Percentiles rank a stretch among this genome's conserved stretches.
phyloP scores from a whole-genome alignment of 2,888 invertebrate genomes.

The Slavum lentiscoides region DNA sequence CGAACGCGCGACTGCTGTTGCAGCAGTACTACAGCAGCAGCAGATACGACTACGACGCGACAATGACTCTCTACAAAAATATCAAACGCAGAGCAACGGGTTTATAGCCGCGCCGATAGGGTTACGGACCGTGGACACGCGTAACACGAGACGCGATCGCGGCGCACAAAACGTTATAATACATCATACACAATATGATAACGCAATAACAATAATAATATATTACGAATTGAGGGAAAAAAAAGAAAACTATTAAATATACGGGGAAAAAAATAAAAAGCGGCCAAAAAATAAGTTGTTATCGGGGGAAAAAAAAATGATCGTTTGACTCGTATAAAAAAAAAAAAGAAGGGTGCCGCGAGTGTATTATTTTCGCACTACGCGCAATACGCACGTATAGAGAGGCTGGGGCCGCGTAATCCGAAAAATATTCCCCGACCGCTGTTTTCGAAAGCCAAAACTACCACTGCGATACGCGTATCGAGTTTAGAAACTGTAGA shows the following conservation, averaged over 20 bases:
- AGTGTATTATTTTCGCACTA: constrained; percentile 45
- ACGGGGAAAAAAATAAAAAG: background rate
- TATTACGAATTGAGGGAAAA: constrained; percentile 46
- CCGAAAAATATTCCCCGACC: constrained; percentile 37
- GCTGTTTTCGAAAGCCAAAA: constrained; percentile 14
- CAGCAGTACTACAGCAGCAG: no score
- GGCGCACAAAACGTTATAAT: no score
- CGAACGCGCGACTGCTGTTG: no score
- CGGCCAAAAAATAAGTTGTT: constrained; percentile 45
- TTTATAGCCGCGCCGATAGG: constrained; percentile 19
- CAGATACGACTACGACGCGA: background rate
- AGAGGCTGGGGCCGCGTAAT: constrained; percentile 31
- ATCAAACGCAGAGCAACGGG: background rate
- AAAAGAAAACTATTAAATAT: constrained; percentile 30
- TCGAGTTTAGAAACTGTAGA: background rate
- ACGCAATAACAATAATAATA: constrained; percentile 23
- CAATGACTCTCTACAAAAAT: constrained; percentile 24
- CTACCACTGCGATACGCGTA: no score
- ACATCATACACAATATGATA: background rate
- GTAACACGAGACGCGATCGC: constrained; percentile 13
- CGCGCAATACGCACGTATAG: background rate
- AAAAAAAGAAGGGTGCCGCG: constrained; percentile 19
- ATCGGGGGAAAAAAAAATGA: constrained; percentile 18
- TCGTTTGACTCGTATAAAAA: constrained; percentile 44
- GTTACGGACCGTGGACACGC: constrained; percentile 33